Evolutionary conservation across 2,113 vertebrate species (phyloP).

Genomic region (Bagarius yarrelli): DNA sequence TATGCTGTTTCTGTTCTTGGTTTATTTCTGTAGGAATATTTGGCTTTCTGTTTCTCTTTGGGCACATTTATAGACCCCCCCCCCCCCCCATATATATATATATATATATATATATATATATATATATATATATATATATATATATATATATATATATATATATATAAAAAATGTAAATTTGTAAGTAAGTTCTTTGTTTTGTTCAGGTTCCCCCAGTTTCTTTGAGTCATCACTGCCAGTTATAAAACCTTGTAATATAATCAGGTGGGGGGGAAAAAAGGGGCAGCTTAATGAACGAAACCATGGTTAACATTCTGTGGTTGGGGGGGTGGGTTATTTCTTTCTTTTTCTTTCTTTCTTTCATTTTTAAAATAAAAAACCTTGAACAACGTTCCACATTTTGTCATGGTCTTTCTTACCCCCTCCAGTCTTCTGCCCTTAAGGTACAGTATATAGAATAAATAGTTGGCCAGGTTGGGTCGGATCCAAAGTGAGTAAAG

Average conservation of each 20-base stretch:
- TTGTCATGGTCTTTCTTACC: slow-evolving; percentile 26
- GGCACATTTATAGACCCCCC: no score
- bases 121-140: not conserved
- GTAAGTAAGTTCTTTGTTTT: slow-evolving; percentile 46
- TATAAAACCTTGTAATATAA: slow-evolving; percentile 58
- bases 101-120: not conserved
- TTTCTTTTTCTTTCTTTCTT: slow-evolving; percentile 47
- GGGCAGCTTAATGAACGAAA: not conserved
- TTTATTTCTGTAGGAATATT: not conserved
- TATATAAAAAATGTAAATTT: not conserved
- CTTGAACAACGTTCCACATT: slow-evolving; percentile 46
- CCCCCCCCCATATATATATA: no score
- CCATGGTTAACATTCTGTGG: not conserved
- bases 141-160: slow-evolving; percentile 64
- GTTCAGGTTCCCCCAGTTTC: slow-evolving; percentile 30
- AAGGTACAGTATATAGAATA: not conserved
- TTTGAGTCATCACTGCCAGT: slow-evolving; percentile 63
- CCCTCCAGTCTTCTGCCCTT: slow-evolving; percentile 28
- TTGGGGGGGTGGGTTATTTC: not conserved
- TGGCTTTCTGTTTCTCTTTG: no score
- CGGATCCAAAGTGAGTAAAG: not conserved
- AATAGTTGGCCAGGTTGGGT: not conserved
- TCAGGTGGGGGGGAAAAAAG: slow-evolving; percentile 29
- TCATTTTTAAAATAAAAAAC: slow-evolving; percentile 73
- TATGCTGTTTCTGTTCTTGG: not conserved